Evolutionary conservation across 92 coral and sea anemone species (phyloP).

Genomic region (Phenganax stokvisi): DNA sequence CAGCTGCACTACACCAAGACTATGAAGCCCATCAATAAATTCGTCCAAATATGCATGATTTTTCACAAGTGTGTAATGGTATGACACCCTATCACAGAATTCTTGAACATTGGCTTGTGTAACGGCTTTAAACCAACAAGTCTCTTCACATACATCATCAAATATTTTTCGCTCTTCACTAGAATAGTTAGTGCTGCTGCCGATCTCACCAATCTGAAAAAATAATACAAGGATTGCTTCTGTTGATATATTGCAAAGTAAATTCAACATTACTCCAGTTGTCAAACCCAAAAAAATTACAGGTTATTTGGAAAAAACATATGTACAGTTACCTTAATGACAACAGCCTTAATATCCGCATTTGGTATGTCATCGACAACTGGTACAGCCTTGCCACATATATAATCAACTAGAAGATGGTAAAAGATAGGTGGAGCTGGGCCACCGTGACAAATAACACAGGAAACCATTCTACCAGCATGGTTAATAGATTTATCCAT

Average conservation of each 20-base stretch:
- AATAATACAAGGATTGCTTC: not conserved
- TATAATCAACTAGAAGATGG: slow-evolving; percentile 5
- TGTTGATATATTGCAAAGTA: not conserved
- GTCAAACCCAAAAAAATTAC: not conserved
- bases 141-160: not conserved
- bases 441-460: slow-evolving; percentile 18
- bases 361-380: not conserved
- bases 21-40: slow-evolving; percentile 3
- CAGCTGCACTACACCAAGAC: slow-evolving; percentile 5
- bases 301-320: not conserved
- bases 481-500: not conserved
- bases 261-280: not conserved
- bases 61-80: slow-evolving; percentile 15
- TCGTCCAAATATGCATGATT: slow-evolving; percentile 17
- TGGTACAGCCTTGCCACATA: not conserved
- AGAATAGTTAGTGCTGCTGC: not conserved
- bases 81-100: not conserved
- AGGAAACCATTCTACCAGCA: slow-evolving; percentile 15
- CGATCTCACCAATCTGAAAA: not conserved
- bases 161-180: not conserved
- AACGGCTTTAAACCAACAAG: not conserved
- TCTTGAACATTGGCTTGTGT: not conserved
- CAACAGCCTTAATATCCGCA: not conserved
- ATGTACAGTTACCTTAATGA: not conserved
- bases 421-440: slow-evolving; percentile 24